These are phyloP conservation scores for Phthorimaea operculella DNA, from an alignment of 1,140 invertebrate genomes.

Conservation along the genomic window DNA sequence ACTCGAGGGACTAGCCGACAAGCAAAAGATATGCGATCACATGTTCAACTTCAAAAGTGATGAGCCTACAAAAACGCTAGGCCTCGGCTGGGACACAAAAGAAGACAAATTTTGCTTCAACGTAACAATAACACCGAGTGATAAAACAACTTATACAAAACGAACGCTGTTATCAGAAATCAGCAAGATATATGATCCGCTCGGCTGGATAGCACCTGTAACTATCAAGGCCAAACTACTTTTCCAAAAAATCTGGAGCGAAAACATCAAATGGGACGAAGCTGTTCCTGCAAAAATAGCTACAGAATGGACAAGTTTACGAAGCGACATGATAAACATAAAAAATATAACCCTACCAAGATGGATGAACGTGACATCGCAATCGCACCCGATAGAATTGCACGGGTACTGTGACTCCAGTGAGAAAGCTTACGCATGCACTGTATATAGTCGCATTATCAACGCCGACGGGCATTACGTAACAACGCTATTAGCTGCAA, in stretches of 20 bases:
- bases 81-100: neutral
- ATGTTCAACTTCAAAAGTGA: neutral
- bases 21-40: neutral
- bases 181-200: conserved; percentile 34
- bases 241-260: conserved; percentile 50
- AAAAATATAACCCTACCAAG: neutral
- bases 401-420: conserved; percentile 21
- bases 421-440: conserved; percentile 14
- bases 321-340: neutral
- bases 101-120: conserved; percentile 1
- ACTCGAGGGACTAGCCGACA: neutral
- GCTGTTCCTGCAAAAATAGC: conserved; percentile 11
- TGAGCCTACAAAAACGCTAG: neutral
- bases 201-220: conserved; percentile 45
- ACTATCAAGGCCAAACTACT: conserved; percentile 48
- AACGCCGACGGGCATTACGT: neutral
- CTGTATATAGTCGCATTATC: conserved; percentile 8
- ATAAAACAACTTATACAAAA: conserved; percentile 15
- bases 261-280: conserved; percentile 42
- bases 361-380: neutral
- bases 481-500: neutral
- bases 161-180: conserved; percentile 18
- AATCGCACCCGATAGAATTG: neutral
- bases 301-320: conserved; percentile 4
- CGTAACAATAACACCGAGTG: neutral